Evolutionary conservation across 2,797 vertebrate genomes (phyloP), one percentile per base, ranked within the genome.

Genomic region (Glyptemys insculpta): DNA sequence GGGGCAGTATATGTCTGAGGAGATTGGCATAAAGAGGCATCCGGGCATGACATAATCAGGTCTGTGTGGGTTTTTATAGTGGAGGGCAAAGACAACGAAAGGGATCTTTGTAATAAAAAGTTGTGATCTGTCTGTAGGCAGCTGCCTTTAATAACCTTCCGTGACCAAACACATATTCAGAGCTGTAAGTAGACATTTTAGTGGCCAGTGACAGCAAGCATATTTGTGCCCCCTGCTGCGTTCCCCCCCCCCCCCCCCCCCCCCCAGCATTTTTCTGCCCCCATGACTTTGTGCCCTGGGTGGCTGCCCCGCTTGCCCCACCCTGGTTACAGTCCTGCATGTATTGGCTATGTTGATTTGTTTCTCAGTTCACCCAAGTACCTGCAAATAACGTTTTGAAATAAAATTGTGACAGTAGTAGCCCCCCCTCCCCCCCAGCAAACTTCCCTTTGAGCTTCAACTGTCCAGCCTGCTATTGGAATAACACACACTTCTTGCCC

Each of bases 221-320:
- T n/a, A 65, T 65, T 65, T 65, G 34, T 2, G 4, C 56, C 62
- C 18, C 31, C 15, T 19, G 34, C 62, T 37, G 3, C 44, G 2
- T 11, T 7, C 4, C 3, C 1, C 10, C 8, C 4, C 7, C 23
- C 8, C 10, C 21, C 4, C 7, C 23, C 8, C 2, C 31, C 14
- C 31, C 59, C 59, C 16, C 2, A 9, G n/a, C n/a, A 23, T 21
- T 37, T 68, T 65, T n/a, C 62, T 16, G 16, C 62, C 59, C 54
- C 23, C 31, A 31, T 34, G 31, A 34, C 59, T 62, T 62, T 34
- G 59, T 2, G 15, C 29, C 31, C 15, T 34, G 7, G 31, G 59
- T 34, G 14, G 31, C 59, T 34, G 59, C 59, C 59, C 31, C 3
- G 3, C 7, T 62, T 62, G 23, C 54, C 56, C 56, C 10, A 29